Percentiles rank a stretch among this genome's conserved stretches.
Conservation (phyloP, 2,113 vertebrate species). For the Rhinolophus ferrumequinum region DNA sequence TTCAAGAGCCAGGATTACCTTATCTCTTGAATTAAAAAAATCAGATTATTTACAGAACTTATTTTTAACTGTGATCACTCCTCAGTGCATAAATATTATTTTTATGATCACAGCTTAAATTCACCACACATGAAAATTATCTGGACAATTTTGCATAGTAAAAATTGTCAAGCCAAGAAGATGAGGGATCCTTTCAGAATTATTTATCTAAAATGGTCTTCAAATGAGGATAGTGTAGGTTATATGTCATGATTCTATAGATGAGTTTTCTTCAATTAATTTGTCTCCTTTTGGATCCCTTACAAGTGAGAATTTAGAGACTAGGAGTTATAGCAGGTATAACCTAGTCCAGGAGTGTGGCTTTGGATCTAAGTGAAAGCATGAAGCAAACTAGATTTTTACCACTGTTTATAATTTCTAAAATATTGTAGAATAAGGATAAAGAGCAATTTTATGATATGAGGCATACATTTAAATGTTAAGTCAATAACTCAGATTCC, state of each 20-base stretch:
- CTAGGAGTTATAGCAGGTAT: neutral
- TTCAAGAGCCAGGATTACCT: conserved; percentile 45
- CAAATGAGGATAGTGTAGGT: neutral
- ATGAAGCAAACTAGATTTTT: neutral
- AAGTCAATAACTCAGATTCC: conserved; percentile 64
- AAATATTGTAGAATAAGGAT: conserved; percentile 52
- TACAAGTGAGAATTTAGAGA: neutral
- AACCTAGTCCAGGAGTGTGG: neutral
- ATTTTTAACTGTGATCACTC: conserved; percentile 47
- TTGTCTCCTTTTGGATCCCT: neutral
- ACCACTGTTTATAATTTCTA: conserved; percentile 36
- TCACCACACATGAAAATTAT: neutral
- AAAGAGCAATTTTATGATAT: conserved; percentile 50
- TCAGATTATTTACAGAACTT: conserved; percentile 51
- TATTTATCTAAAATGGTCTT: conserved; percentile 5
- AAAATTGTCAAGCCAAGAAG: neutral
- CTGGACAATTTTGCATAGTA: neutral
- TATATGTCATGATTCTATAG: neutral
- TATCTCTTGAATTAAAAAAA: neutral
- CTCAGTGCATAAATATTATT: conserved; percentile 27
- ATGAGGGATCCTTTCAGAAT: neutral
- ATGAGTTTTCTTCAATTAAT: neutral
- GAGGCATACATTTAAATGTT: conserved; percentile 51
- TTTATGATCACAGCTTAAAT: conserved; percentile 46
- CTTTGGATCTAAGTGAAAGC: neutral